Evolutionary conservation across 2,888 invertebrate species (phyloP).

Genomic region (Oxycera nigricornis): DNA sequence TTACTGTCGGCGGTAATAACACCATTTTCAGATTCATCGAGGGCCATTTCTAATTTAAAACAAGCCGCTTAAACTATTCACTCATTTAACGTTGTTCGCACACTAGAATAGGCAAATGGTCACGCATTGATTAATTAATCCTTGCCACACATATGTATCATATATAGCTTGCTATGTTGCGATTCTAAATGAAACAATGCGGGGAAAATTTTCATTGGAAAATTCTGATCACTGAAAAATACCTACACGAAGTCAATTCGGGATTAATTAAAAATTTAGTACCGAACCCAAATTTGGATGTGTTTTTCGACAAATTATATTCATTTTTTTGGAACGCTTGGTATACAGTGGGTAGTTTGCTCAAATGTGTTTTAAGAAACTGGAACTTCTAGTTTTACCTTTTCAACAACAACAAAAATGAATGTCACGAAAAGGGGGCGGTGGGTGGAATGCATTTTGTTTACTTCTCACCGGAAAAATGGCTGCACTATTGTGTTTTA

Average conservation of each 20-base stretch:
- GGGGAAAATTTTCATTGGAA: too few relatives aligned
- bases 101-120: not conserved
- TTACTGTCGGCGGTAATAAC: not conserved
- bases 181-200: too few relatives aligned
- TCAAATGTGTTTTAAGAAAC: too few relatives aligned
- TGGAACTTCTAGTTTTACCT: not conserved
- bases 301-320: too few relatives aligned
- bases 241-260: too few relatives aligned
- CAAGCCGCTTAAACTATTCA: not conserved
- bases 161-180: too few relatives aligned
- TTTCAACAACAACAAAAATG: not conserved
- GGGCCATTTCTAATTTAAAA: slow-evolving; percentile 22
- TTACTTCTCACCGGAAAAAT: not conserved
- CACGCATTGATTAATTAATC: not conserved
- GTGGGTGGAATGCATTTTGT: not conserved
- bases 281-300: too few relatives aligned
- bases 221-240: too few relatives aligned
- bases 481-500: not conserved
- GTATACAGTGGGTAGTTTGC: too few relatives aligned
- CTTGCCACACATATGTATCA: not conserved
- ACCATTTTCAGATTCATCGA: slow-evolving; percentile 20
- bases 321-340: too few relatives aligned
- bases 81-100: not conserved
- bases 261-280: too few relatives aligned
- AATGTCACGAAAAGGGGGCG: not conserved